Evolutionary conservation across 2,888 invertebrate species (phyloP), one percentile per base, ranked within the genome.

Genomic region (Lithosia quadra): DNA sequence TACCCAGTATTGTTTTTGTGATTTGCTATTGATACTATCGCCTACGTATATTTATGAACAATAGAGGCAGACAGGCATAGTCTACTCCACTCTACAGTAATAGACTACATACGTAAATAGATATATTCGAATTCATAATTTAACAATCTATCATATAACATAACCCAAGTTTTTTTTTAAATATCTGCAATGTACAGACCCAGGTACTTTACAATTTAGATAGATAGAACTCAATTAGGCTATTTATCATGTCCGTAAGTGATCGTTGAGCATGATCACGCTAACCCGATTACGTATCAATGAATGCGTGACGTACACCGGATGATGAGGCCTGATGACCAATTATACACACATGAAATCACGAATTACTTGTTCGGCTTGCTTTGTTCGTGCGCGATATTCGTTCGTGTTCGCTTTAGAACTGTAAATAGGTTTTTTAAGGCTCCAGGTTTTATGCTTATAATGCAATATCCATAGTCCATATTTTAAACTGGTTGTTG

Each of bases 251-350:
- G 74, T 78, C 80, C 76, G 78, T 71, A 69, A 77, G 74, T 73
- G 67, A 69, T 49, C 61, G n/a, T 73, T 76, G 39, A 36, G 22
- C 13, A 18, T 34, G 62, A 67, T 82, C 84, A 83, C 84, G 84
- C 81, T 86, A 86, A 86, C 86, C 84, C 81, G 81, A 78, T 86
- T 86, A 82, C 83, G 82, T 84, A 85, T 85, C 80, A 86, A 85
- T 78, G 78, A 80, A 85, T 79, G 83, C 86, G 86, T 87, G 87
- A 84, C 82, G 80, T 55, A 63, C 66, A 69, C 71, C 73, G 74
- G 81, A 77, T 77, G 59, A 69, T 71, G 74, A 70, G 76, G 73
- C 69, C 61, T 66, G 75, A 69, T 72, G 68, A 70, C 69, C 77
- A 76, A 79, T 76, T 81, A 79, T 34, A 63, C 57, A 2, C 66